phyloP scores from a whole-genome alignment of 2,113 vertebrate genomes.

The Sceloporus tristichus region DNA sequence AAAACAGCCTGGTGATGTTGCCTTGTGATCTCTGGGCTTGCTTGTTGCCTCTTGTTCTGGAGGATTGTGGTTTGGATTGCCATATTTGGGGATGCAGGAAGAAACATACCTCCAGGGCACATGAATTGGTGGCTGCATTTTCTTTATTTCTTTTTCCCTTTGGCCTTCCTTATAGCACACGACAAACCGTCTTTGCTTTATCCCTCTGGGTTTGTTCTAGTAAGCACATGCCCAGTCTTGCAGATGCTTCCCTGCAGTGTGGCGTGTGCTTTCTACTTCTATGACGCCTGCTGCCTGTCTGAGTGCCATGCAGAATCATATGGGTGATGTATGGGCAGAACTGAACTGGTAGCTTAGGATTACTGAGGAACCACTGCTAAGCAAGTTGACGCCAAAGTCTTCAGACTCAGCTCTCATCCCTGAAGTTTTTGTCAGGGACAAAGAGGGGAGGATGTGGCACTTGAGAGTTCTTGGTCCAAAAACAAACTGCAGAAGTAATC shows the following conservation, averaged over 20 bases:
- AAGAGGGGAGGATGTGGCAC: not conserved
- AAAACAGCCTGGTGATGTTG: too few species aligned
- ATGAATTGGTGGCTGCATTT: not conserved
- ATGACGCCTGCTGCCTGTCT: not conserved
- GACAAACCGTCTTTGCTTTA: not conserved
- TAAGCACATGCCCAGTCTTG: constrained; percentile 29
- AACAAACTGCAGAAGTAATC: too few species aligned
- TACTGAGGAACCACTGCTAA: not conserved
- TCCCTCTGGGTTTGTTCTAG: constrained; percentile 13
- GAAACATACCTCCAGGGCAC: not conserved
- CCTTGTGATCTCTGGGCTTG: too few species aligned
- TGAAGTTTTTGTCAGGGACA: not conserved
- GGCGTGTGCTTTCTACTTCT: not conserved
- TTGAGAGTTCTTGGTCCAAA: not conserved
- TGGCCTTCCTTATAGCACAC: not conserved
- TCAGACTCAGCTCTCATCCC: not conserved
- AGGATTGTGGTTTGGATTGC: not conserved
- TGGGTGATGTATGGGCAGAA: too few species aligned
- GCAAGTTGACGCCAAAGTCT: too few species aligned
- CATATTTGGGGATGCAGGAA: constrained; percentile 12
- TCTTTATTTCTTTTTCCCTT: not conserved
- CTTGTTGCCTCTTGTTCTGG: not conserved
- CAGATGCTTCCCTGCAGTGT: not conserved
- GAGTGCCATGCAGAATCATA: too few species aligned
- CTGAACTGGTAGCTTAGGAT: not conserved